Base-by-base conservation (phyloP, 2,113 vertebrate genomes). In the Glareola pratincola region DNA sequence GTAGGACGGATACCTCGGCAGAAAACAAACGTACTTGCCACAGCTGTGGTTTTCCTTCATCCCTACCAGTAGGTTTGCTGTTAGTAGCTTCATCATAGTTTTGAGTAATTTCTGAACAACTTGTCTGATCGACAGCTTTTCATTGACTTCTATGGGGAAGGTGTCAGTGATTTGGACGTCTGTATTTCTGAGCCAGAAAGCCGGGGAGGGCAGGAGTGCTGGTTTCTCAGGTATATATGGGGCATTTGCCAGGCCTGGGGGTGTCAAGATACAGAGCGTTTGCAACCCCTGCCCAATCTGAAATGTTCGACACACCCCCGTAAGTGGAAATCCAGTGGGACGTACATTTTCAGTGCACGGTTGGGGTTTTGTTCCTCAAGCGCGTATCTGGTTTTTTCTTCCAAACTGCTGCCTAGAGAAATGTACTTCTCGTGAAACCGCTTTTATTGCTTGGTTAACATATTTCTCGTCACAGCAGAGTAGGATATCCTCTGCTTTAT, bases 251-350 rank as follows among this genome's bases (percentile, higher is more conserved):
- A n/a, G 69, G 18, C 6, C 39, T 32, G 26, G 17, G 43, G 34
- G 8, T 48, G 39, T 75, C 47, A 36, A 20, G 41, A 9, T n/a
- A 13, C 0, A n/a, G 29, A 56, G 20, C 3, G 2, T 43, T 68
- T 57, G 23, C 68, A 45, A 1, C 32, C 68, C 27, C 80, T 57
- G 81, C 63, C 69, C 32, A 2, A 27, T 64, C 34, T 16, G 50
- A 71, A 36, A 16, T 7, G n/a, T 32, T 29, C 15, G 32, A 45
- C 24, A 30, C 47, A 16, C 12, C n/a, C 7, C n/a, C 6, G 0
- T 23, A 21, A 39, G 41, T n/a, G 53, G 78, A 26, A 74, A 45
- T 51, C 60, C 84, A 24, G 0, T 4, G 20, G 60, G 41, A 82
- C 7, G 0, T 13, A 1, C 6, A 6, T 68, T 78, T 63, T 23